Conservation (phyloP, 1,140 invertebrate species). For the Drosophila truncata region DNA sequence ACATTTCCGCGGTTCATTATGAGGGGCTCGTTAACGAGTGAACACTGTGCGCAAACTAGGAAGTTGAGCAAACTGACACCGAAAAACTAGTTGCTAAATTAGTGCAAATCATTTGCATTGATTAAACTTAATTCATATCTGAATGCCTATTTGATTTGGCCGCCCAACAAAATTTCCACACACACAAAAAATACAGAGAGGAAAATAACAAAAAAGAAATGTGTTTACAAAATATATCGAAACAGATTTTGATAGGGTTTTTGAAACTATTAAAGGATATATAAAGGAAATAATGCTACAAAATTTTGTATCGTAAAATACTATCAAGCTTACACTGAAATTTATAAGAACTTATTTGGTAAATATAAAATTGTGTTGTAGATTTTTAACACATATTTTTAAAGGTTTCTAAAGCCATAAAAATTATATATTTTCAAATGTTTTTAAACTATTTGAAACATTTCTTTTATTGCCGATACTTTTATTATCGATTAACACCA, state of each 20-base stretch:
- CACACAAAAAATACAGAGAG: background rate
- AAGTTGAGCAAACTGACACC: constrained; percentile 44
- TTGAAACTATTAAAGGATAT: background rate
- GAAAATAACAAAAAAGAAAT: background rate
- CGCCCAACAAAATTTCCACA: constrained; percentile 31
- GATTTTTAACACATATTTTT: background rate
- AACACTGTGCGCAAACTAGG: constrained; percentile 29
- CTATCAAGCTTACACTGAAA: background rate
- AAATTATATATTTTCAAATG: too few species aligned
- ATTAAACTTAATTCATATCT: constrained; percentile 71
- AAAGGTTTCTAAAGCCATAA: too few species aligned
- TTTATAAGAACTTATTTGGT: too few species aligned
- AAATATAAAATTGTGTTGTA: too few species aligned
- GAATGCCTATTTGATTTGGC: constrained; percentile 68
- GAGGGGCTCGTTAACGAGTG: constrained; percentile 55
- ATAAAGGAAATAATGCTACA: background rate
- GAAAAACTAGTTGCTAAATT: constrained; percentile 70
- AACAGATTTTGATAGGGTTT: background rate
- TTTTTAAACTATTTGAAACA: background rate
- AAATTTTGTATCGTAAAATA: background rate
- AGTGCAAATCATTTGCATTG: constrained; percentile 79
- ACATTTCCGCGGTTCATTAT: constrained; percentile 68
- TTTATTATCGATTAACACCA: too few species aligned
- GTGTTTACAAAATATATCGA: background rate
- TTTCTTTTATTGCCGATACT: background rate